A percentile compares a stretch with the other conserved stretches of the same genome.
phyloP scores from a whole-genome alignment of 2,797 vertebrate species.

The Rhincodon typus region DNA sequence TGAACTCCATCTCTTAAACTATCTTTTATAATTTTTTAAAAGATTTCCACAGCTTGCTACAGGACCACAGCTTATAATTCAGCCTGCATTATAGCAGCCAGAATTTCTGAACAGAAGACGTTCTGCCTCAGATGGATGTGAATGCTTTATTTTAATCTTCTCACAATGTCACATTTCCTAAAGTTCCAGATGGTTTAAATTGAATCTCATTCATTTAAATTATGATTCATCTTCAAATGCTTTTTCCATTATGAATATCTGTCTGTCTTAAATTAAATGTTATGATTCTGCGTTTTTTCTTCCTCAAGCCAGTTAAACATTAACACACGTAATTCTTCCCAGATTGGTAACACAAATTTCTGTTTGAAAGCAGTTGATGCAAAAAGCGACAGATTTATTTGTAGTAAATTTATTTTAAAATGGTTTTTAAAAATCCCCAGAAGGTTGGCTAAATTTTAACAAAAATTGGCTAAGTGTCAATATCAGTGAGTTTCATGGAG shows the following conservation, averaged over 20 bases:
- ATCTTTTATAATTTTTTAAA: background rate
- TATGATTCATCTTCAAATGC: background rate
- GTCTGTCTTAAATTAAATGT: background rate
- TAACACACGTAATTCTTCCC: background rate
- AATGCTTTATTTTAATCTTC: background rate
- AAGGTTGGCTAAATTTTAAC: no score
- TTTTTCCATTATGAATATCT: background rate
- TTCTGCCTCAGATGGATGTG: background rate
- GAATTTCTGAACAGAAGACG: background rate
- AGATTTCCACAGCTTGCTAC: background rate
- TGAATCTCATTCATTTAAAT: background rate
- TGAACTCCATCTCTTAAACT: conserved; percentile 6
- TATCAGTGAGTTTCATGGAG: no score
- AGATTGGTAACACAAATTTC: background rate
- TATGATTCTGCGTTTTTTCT: background rate
- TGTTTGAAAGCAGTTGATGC: background rate
- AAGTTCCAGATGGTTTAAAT: background rate
- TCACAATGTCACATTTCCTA: background rate
- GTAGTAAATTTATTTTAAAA: background rate
- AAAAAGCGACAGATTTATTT: background rate
- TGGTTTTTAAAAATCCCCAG: no score
- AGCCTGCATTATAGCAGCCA: background rate
- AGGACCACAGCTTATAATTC: background rate
- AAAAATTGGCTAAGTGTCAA: no score
- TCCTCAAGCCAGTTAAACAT: background rate